Base-by-base conservation (phyloP, 1,140 invertebrate genomes). In the Periplaneta americana region DNA sequence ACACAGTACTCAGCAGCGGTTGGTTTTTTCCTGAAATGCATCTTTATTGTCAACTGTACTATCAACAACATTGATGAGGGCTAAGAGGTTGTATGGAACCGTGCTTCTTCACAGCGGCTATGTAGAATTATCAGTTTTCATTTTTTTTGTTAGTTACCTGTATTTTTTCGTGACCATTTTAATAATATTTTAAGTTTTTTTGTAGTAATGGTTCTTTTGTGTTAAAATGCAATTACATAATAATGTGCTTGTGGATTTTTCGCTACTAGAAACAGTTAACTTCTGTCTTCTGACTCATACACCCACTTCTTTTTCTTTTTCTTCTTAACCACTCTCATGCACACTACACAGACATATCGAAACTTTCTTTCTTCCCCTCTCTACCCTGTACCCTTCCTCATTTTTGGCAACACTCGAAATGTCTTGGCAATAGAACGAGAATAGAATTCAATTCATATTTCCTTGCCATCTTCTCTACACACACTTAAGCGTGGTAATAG, bases 11-110 rank as follows among this genome's bases (percentile, higher is more conserved):
- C 48, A 66, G 48, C 28, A 66, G 28, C 22, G 28, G n/a, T n/a
- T n/a, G n/a, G n/a, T 34, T 31, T 79, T 79, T 79, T 80, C 66
- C 80, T 80, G 80, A 80, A 80, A 80, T 75, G n/a, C 48, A 66
- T 80, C 80, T 80, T 80, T 80, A 80, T 80, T 80, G 80, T 80
- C 80, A 80, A 80, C 80, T 80, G 80, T 80, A 75, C 80, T 80
- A 80, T 80, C 80, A 80, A 80, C 80, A 80, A 80, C 80, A 80
- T 37, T 74, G 31, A 80, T 34, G 28, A 75, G 34, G 34, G 34
- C 80, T 80, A 80, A 80, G 31, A 74, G 32, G 35, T 78, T 66
- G 39, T 66, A n/a, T 66, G 48, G 22, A 48, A 66, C 48, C 48
- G 48, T 66, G 48, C n/a, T 66, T 66, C 48, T 66, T 48, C 22